A percentile compares a stretch with the other conserved stretches of the same genome.
Conservation (phyloP, 2,113 vertebrate species). For the Isurus oxyrinchus region DNA sequence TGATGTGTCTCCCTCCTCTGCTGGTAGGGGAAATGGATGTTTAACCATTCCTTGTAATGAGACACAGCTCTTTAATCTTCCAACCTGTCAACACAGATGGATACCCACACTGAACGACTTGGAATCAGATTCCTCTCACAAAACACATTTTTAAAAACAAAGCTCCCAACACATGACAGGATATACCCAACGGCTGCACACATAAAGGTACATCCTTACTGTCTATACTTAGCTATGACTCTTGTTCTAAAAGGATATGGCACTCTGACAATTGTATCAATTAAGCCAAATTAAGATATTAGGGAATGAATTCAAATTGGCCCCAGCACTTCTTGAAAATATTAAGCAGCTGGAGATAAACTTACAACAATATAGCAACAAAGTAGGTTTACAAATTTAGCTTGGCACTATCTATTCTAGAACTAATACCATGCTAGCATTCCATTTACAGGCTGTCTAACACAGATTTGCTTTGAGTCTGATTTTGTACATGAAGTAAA, state of each 20-base stretch:
- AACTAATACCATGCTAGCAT: background rate
- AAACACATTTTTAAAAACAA: background rate
- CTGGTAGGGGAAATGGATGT: background rate
- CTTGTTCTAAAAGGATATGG: background rate
- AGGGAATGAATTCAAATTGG: background rate
- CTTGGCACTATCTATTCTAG: background rate
- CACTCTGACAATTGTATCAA: background rate
- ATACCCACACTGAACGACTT: background rate
- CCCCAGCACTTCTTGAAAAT: background rate
- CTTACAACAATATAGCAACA: background rate
- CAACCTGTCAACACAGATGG: background rate
- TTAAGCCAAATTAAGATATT: background rate
- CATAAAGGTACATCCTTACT: background rate
- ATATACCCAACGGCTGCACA: background rate
- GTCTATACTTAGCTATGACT: background rate
- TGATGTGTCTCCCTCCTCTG: background rate
- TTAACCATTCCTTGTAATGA: background rate
- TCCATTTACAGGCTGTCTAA: background rate
- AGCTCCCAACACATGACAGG: background rate
- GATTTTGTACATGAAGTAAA: background rate
- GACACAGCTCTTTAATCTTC: background rate
- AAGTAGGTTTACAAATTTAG: background rate
- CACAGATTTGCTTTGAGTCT: background rate
- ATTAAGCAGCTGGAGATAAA: background rate
- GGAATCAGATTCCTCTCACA: background rate